Percentiles rank a stretch among this genome's conserved stretches.
These are phyloP conservation scores for Alligator sinensis DNA, from an alignment of 2,113 vertebrate genomes.

Conservation along the genomic window DNA sequence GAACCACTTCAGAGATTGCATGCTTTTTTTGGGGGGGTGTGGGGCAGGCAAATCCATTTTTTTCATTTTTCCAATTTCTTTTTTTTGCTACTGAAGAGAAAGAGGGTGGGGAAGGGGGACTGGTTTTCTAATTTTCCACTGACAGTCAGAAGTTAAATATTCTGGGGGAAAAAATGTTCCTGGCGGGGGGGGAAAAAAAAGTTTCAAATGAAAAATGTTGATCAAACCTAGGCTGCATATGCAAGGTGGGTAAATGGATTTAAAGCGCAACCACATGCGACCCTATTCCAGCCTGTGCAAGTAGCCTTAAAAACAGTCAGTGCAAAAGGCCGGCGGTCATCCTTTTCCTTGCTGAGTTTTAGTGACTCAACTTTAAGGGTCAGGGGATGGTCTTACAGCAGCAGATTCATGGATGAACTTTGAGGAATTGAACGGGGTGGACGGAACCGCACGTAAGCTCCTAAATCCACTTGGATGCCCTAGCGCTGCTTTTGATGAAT, in stretches of 20 bases:
- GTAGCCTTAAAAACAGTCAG: no score
- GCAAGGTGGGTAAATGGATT: no score
- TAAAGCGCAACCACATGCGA: no score
- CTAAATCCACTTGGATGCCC: no score
- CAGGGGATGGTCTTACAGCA: no score
- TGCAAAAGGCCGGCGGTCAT: no score
- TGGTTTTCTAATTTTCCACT: neutral
- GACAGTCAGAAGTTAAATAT: neutral
- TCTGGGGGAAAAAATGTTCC: fast-evolving
- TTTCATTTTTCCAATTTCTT: fast-evolving
- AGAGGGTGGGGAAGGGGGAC: neutral
- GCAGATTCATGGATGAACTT: no score
- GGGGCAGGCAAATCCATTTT: neutral
- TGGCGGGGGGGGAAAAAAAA: neutral
- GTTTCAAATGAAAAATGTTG: neutral
- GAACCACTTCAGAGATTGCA: constrained; percentile 11
- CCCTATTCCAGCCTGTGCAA: no score
- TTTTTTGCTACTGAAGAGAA: fast-evolving
- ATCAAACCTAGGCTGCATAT: neutral
- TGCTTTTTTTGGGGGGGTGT: neutral
- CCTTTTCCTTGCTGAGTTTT: no score
- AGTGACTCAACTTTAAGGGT: no score
- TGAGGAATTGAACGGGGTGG: no score
- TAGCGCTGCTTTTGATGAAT: neutral
- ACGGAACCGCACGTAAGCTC: no score